Percentiles rank a stretch among this genome's conserved stretches.
phyloP scores from a whole-genome alignment of 2,888 invertebrate species.

The Harpagoxenus sublaevis region DNA sequence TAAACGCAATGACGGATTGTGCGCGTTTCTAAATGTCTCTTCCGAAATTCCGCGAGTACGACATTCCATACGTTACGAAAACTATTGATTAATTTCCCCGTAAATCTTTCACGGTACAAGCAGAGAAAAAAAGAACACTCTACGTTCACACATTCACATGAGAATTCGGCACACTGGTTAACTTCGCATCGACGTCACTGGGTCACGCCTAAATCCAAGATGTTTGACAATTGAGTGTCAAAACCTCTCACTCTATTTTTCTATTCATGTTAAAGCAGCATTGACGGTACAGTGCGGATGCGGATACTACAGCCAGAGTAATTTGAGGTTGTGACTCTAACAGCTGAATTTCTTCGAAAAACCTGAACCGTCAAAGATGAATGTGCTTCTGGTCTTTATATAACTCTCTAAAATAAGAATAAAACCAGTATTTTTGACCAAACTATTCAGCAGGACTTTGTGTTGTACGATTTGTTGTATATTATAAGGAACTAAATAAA shows the following conservation, averaged over 20 bases:
- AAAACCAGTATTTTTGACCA: neutral
- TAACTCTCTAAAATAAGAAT: too few relatives aligned
- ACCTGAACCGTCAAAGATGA: neutral
- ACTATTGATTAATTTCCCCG: neutral
- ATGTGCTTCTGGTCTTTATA: neutral
- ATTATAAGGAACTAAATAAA: neutral
- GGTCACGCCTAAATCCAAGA: neutral
- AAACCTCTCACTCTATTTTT: neutral
- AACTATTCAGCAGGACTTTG: neutral
- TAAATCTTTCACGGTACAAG: neutral
- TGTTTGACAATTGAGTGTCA: slow-evolving; percentile 5
- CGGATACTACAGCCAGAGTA: neutral
- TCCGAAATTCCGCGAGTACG: neutral
- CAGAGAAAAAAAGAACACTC: neutral
- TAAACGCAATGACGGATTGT: neutral
- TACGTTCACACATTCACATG: neutral
- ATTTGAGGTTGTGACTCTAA: neutral
- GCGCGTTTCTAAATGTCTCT: neutral
- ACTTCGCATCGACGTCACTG: neutral
- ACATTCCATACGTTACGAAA: neutral
- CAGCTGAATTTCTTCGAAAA: neutral
- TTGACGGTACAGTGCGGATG: neutral
- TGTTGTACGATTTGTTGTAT: too few relatives aligned
- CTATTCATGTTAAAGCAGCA: neutral
- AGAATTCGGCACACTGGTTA: neutral